Conservation (phyloP, 2,888 invertebrate species). For the Desoria tigrina region DNA sequence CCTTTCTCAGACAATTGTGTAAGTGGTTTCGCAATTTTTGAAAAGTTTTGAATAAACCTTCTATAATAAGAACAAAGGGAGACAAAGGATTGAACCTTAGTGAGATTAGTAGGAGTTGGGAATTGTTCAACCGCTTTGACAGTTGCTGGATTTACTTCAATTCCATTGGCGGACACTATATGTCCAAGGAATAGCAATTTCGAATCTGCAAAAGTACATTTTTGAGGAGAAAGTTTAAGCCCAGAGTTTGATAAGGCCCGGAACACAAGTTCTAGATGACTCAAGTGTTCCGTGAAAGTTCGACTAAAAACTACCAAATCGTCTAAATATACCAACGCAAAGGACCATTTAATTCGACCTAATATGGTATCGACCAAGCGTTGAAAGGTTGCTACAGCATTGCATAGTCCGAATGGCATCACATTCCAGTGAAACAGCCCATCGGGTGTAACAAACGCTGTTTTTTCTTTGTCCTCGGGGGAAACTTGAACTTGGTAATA, state of each 20-base stretch:
- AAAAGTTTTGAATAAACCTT: constrained; percentile 27
- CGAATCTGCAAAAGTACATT: constrained; percentile 52
- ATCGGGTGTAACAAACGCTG: constrained; percentile 15
- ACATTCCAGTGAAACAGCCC: constrained; percentile 13
- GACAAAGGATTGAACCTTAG: constrained; percentile 11
- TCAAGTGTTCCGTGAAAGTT: constrained; percentile 9
- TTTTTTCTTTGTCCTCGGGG: not conserved
- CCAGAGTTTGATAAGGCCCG: constrained; percentile 11
- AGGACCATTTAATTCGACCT: constrained; percentile 21
- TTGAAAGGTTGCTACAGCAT: constrained; percentile 5
- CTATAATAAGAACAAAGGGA: constrained; percentile 40
- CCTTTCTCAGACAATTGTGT: not conserved
- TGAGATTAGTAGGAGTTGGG: constrained; percentile 2
- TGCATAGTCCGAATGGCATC: constrained; percentile 24
- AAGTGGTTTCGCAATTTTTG: constrained; percentile 5
- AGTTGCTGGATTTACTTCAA: constrained; percentile 13
- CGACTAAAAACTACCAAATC: constrained; percentile 15
- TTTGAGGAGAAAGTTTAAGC: constrained; percentile 10
- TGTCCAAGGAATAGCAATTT: constrained; percentile 12
- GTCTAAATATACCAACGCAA: constrained; percentile 18
- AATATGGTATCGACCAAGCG: constrained; percentile 11
- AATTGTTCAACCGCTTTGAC: constrained; percentile 2
- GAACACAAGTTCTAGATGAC: not conserved
- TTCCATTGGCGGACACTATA: constrained; percentile 7
- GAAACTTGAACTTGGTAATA: not conserved